Percentiles rank a stretch among this genome's conserved stretches.
These are phyloP conservation scores for Leptinotarsa tumamoca DNA, from an alignment of 2,888 invertebrate species.

Conservation along the genomic window DNA sequence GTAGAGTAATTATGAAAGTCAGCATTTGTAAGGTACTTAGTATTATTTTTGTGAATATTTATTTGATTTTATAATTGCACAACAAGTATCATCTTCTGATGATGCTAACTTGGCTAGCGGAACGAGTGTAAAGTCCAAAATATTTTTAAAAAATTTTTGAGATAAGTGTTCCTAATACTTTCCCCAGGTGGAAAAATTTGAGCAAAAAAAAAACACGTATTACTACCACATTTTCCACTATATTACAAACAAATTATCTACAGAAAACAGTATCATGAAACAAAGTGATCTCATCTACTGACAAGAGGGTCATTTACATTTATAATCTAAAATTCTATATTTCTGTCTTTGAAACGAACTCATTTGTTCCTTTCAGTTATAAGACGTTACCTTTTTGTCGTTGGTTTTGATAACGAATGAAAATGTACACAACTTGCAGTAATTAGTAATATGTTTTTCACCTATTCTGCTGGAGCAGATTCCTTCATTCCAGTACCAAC, in stretches of 20 bases:
- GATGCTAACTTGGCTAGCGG: too few species aligned
- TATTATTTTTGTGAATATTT: too few species aligned
- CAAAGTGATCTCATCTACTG: neutral
- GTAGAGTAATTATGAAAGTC: too few species aligned
- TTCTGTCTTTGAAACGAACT: neutral
- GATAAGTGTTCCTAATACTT: neutral
- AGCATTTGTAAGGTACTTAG: too few species aligned
- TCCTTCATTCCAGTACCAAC: constrained; percentile 75
- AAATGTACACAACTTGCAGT: constrained; percentile 9
- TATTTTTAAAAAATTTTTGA: too few species aligned
- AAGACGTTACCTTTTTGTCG: too few species aligned
- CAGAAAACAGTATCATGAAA: neutral
- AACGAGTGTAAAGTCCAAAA: too few species aligned
- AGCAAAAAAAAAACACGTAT: constrained; percentile 18
- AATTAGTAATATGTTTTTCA: neutral
- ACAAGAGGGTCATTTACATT: neutral
- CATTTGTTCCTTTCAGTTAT: neutral
- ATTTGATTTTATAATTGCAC: too few species aligned
- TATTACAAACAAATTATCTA: constrained; percentile 29
- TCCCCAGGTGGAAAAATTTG: neutral
- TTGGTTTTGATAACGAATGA: neutral
- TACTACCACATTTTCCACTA: constrained; percentile 23
- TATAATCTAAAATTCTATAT: neutral
- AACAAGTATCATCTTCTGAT: too few species aligned
- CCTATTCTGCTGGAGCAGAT: constrained; percentile 13